These are phyloP conservation scores for Apodemia zela DNA, from an alignment of 2,888 invertebrate genomes.

Conservation along the genomic window DNA sequence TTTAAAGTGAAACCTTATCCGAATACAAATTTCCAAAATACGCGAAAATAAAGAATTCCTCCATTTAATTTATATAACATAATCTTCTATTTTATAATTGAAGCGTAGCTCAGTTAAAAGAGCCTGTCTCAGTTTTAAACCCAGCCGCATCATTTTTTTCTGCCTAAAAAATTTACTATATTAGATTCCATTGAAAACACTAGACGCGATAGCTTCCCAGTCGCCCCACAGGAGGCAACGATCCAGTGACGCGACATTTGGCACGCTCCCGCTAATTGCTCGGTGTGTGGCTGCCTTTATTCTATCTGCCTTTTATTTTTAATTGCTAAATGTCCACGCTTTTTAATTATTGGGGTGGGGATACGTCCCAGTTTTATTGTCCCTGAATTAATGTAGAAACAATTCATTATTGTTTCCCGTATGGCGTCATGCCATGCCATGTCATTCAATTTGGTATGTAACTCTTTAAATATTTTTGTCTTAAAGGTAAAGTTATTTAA, in stretches of 20 bases:
- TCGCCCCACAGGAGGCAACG: conserved; percentile 29
- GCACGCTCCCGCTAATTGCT: conserved; percentile 62
- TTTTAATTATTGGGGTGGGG: conserved; percentile 53
- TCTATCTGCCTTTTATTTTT: conserved; percentile 44
- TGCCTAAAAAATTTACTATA: too few species aligned
- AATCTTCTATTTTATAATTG: too few species aligned
- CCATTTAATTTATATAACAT: too few species aligned
- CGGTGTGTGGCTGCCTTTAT: conserved; percentile 56
- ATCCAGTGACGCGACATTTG: conserved; percentile 55
- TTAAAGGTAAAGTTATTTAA: not conserved
- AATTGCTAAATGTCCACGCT: conserved; percentile 50
- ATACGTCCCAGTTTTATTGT: conserved; percentile 44
- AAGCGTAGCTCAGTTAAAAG: too few species aligned
- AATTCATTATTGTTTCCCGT: conserved; percentile 30
- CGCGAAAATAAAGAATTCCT: too few species aligned
- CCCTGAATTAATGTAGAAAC: conserved; percentile 39
- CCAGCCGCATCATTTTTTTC: too few species aligned
- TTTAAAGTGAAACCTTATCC: too few species aligned
- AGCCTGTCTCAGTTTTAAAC: too few species aligned
- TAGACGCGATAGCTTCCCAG: conserved; percentile 31
- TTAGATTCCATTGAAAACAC: too few species aligned
- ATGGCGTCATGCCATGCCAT: not conserved
- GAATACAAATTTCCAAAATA: too few species aligned
- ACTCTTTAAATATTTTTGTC: not conserved
- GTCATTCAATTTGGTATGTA: conserved; percentile 8